Base-by-base conservation (phyloP, 2,113 vertebrate genomes). In the Scomber colias region DNA sequence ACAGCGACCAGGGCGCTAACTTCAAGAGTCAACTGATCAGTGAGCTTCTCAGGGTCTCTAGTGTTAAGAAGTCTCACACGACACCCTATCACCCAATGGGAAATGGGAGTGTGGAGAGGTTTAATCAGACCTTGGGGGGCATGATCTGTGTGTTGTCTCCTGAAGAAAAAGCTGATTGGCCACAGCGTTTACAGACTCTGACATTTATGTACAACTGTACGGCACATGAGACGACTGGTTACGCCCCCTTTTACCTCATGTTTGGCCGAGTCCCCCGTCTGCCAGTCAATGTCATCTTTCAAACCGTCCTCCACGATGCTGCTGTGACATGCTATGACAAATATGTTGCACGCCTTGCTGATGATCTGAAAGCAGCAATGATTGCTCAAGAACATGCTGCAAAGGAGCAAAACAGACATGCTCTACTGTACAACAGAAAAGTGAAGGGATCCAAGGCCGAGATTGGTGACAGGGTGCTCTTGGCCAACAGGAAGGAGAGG, bases 211-310 rank as follows among this genome's bases (percentile, higher is more conserved):
- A 90, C 3, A 83, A 81, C 51, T 76, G 74, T 6, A 57, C 71
- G 3, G 71, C 21, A 1, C 68, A 81, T 19, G 83, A 88, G 77
- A 81, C 70, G 0, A 85, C 69, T 4, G 69, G 74, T 0, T 86
- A 71, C 16, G n/a, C 71, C 9, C 82, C 63, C 1, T 80, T 89
- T 27, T 84, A 71, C n/a, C 50, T 83, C 2, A 82, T 82, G 84
- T 87, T 79, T 62, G 74, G 65, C 4, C 21, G 57, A 0, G 19
- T 66, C 11, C 64, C 68, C 0, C 3, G 31, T 3, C 16, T 86
- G 0, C 75, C 75, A 7, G 71, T 88, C 14, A 68, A 82, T 16
- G 60, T 88, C 8, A 53, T 86, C n/a, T 88, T 82, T 12, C 54
- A 19, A 1, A 21, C 48, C 19, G 69, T 86, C n/a, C 71, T 86